Evolutionary conservation across 2,113 vertebrate species (phyloP), one percentile per base, ranked within the genome.

Genomic region (Ceratotherium simum): DNA sequence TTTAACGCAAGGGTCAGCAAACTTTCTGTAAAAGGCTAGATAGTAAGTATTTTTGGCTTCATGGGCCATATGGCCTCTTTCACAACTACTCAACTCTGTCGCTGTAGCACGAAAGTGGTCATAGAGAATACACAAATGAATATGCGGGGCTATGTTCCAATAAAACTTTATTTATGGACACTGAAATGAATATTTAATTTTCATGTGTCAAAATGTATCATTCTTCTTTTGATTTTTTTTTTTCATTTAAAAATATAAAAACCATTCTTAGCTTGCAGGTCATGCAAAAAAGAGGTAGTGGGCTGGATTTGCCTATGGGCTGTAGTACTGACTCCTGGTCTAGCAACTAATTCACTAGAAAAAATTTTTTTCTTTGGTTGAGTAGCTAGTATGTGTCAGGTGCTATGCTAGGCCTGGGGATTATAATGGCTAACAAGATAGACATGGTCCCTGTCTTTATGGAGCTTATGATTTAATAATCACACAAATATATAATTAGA

Each of bases 231-330:
- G 4, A 29, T 33, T 94, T 60, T 72, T 78, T 72, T 78, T 39
- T 89, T 39, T 31, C 84, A 90, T 58, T 83, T 70, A 72, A 86
- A 73, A 97, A 78, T 86, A 29, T 84, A 72, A 69, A 96, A 97
- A 36, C 6, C 33, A 89, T 73, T 84, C 60, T 81, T 91, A 92
- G 42, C 23, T 76, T 95, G 67, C 21, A 31, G 56, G 20, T 12
- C 65, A 56, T 54, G n/a, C 6, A 89, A 84, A 90, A 54, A 65
- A 75, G 2, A 95, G 51, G 17, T 78, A 48, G 46, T 54, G 27
- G 23, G 58, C n/a, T 17, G 21, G 60, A 75, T 88, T 72, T 79
- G 31, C 18, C 54, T 54, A 17, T 33, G 7, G 70, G 39, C 31
- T 29, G 2, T 82, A 17, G 31, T 46, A 11, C 7, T 70, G 75